Percentiles rank a stretch among this genome's conserved stretches.
Evolutionary conservation across 1,140 invertebrate species (phyloP).

Genomic region (Rhagoletis pomonella): DNA sequence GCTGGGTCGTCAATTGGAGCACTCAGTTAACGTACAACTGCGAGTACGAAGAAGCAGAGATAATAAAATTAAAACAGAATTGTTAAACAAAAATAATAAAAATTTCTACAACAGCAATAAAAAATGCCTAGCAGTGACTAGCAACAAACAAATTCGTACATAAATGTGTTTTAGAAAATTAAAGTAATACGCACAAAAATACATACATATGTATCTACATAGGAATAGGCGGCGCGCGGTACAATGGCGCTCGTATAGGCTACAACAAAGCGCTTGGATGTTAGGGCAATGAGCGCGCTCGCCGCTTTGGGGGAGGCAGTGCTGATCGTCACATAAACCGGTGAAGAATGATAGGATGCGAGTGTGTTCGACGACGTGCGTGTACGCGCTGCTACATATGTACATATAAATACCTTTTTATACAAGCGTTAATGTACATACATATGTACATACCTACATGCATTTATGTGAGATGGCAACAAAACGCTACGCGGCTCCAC

Average conservation of each 20-base stretch:
- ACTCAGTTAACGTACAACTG: not conserved
- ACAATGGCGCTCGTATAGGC: not conserved
- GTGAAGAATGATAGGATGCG: not conserved
- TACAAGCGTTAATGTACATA: not conserved
- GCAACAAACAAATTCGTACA: constrained; percentile 10
- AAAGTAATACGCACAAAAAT: not conserved
- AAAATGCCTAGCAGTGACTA: not conserved
- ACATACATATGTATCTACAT: not conserved
- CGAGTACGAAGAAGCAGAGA: not conserved
- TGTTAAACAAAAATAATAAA: not conserved
- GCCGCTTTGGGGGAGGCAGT: not conserved
- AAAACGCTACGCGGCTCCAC: not conserved
- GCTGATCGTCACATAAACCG: not conserved
- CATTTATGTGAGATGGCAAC: constrained; percentile 8
- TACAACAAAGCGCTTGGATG: not conserved
- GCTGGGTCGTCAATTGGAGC: not conserved
- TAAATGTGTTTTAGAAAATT: constrained; percentile 13
- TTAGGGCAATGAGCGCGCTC: not conserved
- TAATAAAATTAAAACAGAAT: constrained; percentile 29
- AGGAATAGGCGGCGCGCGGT: not conserved
- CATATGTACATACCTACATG: not conserved
- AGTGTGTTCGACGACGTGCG: not conserved
- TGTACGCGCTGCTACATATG: constrained; percentile 15
- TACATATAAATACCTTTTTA: not conserved
- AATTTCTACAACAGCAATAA: not conserved